Percentiles rank a stretch among this genome's conserved stretches.
phyloP scores from a whole-genome alignment of 2,888 invertebrate genomes.

The Argyresthia albistria region DNA sequence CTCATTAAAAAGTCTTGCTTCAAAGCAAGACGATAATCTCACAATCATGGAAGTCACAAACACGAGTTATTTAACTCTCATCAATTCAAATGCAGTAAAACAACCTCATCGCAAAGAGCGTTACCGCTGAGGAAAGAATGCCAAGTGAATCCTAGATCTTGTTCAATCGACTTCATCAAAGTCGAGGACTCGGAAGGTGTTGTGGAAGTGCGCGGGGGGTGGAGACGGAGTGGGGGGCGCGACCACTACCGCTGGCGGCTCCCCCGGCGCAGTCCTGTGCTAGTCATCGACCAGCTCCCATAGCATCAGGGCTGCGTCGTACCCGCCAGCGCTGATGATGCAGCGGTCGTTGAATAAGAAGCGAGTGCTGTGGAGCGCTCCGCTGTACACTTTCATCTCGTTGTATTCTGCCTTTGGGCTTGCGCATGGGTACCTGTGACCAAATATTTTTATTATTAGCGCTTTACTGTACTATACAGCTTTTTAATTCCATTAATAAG shows the following conservation, averaged over 20 bases:
- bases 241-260: constrained; percentile 44
- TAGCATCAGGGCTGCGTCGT: constrained; percentile 91
- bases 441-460: constrained; percentile 7
- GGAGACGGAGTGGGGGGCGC: constrained; percentile 57
- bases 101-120: neutral
- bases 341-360: constrained; percentile 91
- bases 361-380: constrained; percentile 82
- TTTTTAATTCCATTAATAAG: neutral
- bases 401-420: constrained; percentile 90
- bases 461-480: neutral
- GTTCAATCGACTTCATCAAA: constrained; percentile 56
- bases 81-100: no score
- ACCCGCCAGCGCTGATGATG: constrained; percentile 88
- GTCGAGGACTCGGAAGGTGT: constrained; percentile 49
- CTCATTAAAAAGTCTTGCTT: no score
- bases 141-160: neutral
- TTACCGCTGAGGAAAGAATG: neutral
- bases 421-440: constrained; percentile 83
- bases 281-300: constrained; percentile 91
- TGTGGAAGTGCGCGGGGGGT: constrained; percentile 31
- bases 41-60: no score
- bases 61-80: no score
- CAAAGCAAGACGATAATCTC: no score
- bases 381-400: constrained; percentile 90
- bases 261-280: constrained; percentile 48